phyloP scores from a whole-genome alignment of 2,113 vertebrate genomes.

The Leptosomus discolor region DNA sequence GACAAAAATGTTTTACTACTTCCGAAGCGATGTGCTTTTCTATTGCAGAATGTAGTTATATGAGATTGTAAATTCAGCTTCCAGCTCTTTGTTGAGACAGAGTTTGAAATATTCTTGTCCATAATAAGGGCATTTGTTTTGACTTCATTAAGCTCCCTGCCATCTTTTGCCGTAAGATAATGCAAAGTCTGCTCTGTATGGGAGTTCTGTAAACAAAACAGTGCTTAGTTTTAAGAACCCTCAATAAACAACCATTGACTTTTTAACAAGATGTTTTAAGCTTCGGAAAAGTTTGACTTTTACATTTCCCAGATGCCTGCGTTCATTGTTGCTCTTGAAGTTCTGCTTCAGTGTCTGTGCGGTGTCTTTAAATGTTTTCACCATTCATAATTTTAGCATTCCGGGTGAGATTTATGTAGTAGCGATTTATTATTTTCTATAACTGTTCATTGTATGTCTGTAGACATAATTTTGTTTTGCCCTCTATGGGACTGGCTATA shows the following conservation, averaged over 20 bases:
- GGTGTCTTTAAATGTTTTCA: constrained; percentile 41
- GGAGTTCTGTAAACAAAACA: constrained; percentile 74
- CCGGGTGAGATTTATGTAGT: constrained; percentile 40
- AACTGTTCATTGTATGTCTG: background rate
- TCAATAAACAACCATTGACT: constrained; percentile 63
- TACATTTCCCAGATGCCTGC: constrained; percentile 65
- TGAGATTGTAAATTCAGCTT: constrained; percentile 40
- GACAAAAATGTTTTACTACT: background rate
- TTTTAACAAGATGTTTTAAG: constrained; percentile 59
- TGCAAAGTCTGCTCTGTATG: constrained; percentile 23
- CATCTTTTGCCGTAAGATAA: constrained; percentile 53
- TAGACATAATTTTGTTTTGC: background rate
- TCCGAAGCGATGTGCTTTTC: background rate
- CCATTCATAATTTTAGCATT: constrained; percentile 54
- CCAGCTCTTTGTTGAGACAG: background rate
- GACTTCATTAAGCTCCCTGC: constrained; percentile 61
- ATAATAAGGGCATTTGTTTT: constrained; percentile 58
- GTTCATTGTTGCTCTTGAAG: constrained; percentile 34
- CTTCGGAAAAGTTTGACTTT: constrained; percentile 70
- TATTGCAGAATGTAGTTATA: background rate
- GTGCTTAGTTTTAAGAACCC: constrained; percentile 73
- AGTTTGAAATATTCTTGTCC: constrained; percentile 61
- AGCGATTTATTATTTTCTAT: constrained; percentile 4
- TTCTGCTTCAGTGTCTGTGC: background rate
- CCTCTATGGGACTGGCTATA: background rate